Evolutionary conservation across 92 coral and sea anemone species (phyloP).

Genomic region (Plumapathes pennacea): DNA sequence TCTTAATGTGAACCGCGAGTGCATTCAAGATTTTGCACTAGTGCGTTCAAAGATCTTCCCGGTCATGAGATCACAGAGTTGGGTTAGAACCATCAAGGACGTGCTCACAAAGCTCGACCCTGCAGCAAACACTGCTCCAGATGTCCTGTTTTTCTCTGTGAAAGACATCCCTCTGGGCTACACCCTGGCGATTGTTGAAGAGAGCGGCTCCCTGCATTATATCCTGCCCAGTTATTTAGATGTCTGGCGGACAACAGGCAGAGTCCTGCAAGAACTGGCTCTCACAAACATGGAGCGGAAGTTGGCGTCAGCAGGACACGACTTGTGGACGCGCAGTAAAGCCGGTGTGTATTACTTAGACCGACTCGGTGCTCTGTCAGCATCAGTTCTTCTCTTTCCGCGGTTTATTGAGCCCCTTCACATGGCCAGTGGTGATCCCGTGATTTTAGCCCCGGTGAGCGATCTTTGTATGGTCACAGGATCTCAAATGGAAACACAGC

Average conservation of each 20-base stretch:
- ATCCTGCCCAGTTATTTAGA: conserved; percentile 74
- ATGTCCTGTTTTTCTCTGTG: conserved; percentile 70
- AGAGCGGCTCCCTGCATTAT: conserved; percentile 59
- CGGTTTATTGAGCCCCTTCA: conserved; percentile 70
- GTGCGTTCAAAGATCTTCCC: conserved; percentile 78
- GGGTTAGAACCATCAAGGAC: conserved; percentile 75
- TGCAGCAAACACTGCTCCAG: conserved; percentile 50
- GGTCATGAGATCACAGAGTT: conserved; percentile 67
- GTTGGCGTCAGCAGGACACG: conserved; percentile 42
- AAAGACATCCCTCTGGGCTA: conserved; percentile 73
- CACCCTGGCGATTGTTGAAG: conserved; percentile 80
- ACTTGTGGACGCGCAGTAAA: conserved; percentile 68
- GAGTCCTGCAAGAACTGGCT: conserved; percentile 67
- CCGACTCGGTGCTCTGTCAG: conserved; percentile 69
- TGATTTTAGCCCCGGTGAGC: conserved; percentile 60
- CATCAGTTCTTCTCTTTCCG: conserved; percentile 80
- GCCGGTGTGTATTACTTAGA: conserved; percentile 80
- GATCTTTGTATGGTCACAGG: conserved; percentile 85
- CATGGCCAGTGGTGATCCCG: conserved; percentile 66
- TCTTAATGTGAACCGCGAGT: conserved; percentile 68
- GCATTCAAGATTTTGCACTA: conserved; percentile 67
- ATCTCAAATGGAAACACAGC: conserved; percentile 74
- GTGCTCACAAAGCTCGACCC: conserved; percentile 61
- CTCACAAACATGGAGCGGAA: conserved; percentile 69
- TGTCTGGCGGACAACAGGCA: conserved; percentile 76